Conservation (phyloP, 1,140 invertebrate species). For the Apolygus lucorum region DNA sequence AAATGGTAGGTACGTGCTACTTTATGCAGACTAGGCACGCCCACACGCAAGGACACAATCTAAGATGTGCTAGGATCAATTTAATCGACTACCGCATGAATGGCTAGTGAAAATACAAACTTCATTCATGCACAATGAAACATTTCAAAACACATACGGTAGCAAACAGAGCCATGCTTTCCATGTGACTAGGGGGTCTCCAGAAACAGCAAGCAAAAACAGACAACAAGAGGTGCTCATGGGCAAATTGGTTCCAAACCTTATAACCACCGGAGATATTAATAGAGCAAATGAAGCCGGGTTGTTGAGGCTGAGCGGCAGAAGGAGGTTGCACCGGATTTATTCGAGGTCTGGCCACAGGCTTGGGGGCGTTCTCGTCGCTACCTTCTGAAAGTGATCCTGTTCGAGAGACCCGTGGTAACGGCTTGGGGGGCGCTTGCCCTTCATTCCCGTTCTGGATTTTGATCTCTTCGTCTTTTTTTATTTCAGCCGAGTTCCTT, state of each 20-base stretch:
- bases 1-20: no score
- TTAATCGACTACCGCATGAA: no score
- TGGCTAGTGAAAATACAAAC: no score
- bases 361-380: conserved; percentile 49
- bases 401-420: conserved; percentile 57
- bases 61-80: no score
- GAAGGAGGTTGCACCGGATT: conserved; percentile 26
- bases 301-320: background rate
- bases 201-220: conserved; percentile 14
- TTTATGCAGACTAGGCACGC: no score
- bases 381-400: conserved; percentile 50
- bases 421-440: conserved; percentile 54
- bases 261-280: conserved; percentile 52
- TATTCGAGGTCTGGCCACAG: conserved; percentile 54
- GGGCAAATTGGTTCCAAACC: conserved; percentile 44
- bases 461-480: conserved; percentile 35
- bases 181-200: no score
- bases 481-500: conserved; percentile 32
- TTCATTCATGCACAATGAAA: no score
- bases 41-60: no score
- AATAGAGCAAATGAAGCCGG: conserved; percentile 30
- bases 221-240: conserved; percentile 11
- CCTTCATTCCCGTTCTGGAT: conserved; percentile 33
- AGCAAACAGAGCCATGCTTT: no score
- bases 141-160: no score